These are phyloP conservation scores for Nomada fucata DNA, from an alignment of 2,888 invertebrate species.

Conservation along the genomic window DNA sequence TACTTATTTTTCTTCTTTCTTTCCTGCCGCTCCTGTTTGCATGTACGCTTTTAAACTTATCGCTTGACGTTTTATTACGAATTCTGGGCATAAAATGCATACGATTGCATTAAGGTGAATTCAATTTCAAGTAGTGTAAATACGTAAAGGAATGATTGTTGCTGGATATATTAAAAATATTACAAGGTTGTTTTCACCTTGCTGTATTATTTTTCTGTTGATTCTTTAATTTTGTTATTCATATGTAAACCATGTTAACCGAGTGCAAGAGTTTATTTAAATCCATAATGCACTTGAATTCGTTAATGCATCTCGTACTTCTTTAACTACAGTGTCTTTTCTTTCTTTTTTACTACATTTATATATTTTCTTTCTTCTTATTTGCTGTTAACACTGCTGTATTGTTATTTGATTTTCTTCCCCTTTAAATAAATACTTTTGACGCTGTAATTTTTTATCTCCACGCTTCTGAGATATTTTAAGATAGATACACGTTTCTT, in stretches of 20 bases:
- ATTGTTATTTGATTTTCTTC: slow-evolving; percentile 18
- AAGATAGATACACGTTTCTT: slow-evolving; percentile 40
- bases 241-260: not conserved
- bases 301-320: slow-evolving; percentile 1
- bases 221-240: slow-evolving; percentile 18
- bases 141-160: not conserved
- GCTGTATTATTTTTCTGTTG: not conserved
- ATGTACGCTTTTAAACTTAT: slow-evolving; percentile 38
- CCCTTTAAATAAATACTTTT: slow-evolving; percentile 56
- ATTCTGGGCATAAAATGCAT: slow-evolving; percentile 11
- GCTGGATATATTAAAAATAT: not conserved
- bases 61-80: slow-evolving; percentile 10
- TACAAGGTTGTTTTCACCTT: slow-evolving; percentile 37
- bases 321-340: not conserved
- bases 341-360: not conserved
- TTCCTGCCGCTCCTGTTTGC: slow-evolving; percentile 22
- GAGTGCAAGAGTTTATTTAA: not conserved
- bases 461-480: slow-evolving; percentile 23
- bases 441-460: slow-evolving; percentile 16
- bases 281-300: slow-evolving; percentile 2
- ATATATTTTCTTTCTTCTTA: not conserved
- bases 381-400: slow-evolving; percentile 24
- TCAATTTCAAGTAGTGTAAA: not conserved
- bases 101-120: slow-evolving; percentile 26
- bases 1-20: slow-evolving; percentile 15